These are phyloP conservation scores for Neodiprion fabricii DNA, from an alignment of 1,140 invertebrate species.

Conservation along the genomic window DNA sequence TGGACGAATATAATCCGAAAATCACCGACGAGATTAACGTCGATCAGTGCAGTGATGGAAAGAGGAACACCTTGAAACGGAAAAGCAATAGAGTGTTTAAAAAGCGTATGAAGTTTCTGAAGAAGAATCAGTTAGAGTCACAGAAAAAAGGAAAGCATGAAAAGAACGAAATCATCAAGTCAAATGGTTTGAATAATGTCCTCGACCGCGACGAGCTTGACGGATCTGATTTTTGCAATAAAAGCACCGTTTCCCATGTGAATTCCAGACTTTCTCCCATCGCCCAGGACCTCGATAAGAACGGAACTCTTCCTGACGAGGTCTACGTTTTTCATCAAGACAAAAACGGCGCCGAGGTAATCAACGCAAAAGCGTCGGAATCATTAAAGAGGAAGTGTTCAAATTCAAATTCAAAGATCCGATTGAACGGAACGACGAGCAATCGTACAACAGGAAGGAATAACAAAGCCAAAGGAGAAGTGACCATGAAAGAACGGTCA, in stretches of 20 bases:
- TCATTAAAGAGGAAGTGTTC: neutral
- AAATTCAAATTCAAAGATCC: too few relatives aligned
- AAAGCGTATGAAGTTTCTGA: neutral
- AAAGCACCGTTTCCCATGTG: neutral
- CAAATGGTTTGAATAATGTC: neutral
- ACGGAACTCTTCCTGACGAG: neutral
- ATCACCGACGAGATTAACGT: neutral
- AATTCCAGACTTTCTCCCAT: neutral
- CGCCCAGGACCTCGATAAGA: neutral
- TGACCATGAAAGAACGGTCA: conserved; percentile 15
- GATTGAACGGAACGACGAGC: neutral
- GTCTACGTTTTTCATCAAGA: neutral
- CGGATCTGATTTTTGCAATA: neutral
- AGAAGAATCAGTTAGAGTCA: neutral
- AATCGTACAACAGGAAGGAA: conserved; percentile 18
- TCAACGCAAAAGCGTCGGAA: neutral
- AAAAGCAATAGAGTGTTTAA: neutral
- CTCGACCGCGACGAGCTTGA: neutral
- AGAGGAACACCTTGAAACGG: neutral
- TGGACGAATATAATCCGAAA: neutral
- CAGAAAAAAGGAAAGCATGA: neutral
- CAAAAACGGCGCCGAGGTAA: neutral
- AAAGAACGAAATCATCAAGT: neutral
- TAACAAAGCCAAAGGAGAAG: conserved; percentile 11
- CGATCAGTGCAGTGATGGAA: neutral